Evolutionary conservation across 2,113 vertebrate genomes (phyloP), one percentile per base, ranked within the genome.

Genomic region (Notarius lentiginosus): DNA sequence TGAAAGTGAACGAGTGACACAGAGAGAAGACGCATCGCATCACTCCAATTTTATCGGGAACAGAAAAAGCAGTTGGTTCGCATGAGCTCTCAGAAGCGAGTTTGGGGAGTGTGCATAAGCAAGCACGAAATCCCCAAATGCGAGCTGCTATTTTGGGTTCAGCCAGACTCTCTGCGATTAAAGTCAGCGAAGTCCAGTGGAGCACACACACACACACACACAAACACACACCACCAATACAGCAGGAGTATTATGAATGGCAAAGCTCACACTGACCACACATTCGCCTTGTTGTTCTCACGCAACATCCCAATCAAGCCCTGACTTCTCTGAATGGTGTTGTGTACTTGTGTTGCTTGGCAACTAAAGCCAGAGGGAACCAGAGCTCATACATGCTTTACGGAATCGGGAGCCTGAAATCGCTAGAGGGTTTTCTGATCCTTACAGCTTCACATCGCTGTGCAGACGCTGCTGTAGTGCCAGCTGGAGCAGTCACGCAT

Each of bases 61-160:
- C 20, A 58, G 76, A 70, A 86, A 80, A 49, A 53, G 90, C 86
- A 87, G 84, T 89, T 77, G 88, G 87, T 63, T 88, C 89, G 89
- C 82, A 79, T 51, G 63, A 60, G 85, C 85, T 85, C 84, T 90
- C 91, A 88, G 92, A 92, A 92, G 89, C 92, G 88, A 94, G 93
- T 92, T 93, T 93, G 91, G 90, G 92, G 90, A 93, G 91, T 90
- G 91, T 90, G 53, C 87, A 91, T 56, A 72, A 22, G n/a, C 83
- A 18, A 87, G 83, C 53, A 87, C 51, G 66, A 84, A 47, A 75
- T 84, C 88, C 83, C 87, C 79, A 49, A 60, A 70, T 86, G 63
- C 55, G 70, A 79, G 80, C 72, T 90, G 87, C 89, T 90, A 88
- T 90, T 87, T 85, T 88, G 55, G 87, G 89, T 83, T 41, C 12